Evolutionary conservation across 1,140 invertebrate species (phyloP), one percentile per base, ranked within the genome.

Genomic region (Trissolcus basalis): DNA sequence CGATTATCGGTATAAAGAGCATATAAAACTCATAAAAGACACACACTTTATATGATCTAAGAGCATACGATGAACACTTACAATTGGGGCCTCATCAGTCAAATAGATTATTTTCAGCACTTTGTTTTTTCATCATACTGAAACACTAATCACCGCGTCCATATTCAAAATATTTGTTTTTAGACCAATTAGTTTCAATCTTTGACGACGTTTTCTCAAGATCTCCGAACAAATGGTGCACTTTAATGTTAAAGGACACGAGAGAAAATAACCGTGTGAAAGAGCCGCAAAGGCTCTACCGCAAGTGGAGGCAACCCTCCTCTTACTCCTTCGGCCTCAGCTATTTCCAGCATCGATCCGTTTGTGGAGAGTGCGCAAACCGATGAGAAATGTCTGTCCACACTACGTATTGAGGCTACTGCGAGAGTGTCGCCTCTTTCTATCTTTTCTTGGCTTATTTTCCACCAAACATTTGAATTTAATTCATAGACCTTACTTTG

Each of bases 81-180:
- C 86, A 82, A 84, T 85, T 86, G 73, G 74, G 84, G 85, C 84
- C 83, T 86, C 84, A 85, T 86, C 81, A 85, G 85, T 83, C 82
- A 83, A 84, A 80, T 85, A 78, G 81, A 70, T 27, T 27, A 27
- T 83, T 77, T 54, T 79, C 67, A 72, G 77, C 77, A 82, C 85
- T 81, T 83, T 87, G 76, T 80, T 79, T 85, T 75, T 77, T 80
- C 81, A 79, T 87, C 83, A 83, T 87, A 75, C 72, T 81, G 47
- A 45, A 67, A 60, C 54, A 68, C 58, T 45, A 14, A 50, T 51
- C 43, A 54, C 70, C 13, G 27, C 50, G 11, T 44, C 1, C 43
- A 44, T 12, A 4, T 44, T 6, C 19, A 27, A 27, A 27, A 27
- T 27, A 3, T 1, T 6, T 27, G 19, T 3, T 27, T 27, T 3